Base-by-base conservation (phyloP, 2,797 vertebrate genomes). In the Pteropus rufus region DNA sequence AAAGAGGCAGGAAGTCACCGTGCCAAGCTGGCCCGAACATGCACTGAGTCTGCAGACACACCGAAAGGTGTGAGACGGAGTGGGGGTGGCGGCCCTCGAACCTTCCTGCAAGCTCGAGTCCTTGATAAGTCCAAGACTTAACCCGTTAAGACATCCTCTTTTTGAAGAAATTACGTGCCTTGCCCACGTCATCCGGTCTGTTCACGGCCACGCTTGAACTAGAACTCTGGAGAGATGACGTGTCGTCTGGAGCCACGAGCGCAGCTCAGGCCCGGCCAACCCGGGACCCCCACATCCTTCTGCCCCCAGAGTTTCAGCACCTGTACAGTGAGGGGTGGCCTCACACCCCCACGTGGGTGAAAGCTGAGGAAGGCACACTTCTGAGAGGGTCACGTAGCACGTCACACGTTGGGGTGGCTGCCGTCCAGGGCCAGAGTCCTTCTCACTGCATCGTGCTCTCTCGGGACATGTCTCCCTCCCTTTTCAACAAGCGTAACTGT, bases 331-430 rank as follows among this genome's bases (percentile, higher is more conserved):
- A 26, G 19, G 36, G 70, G 14, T 12, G 2, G 29, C 10, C 14
- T 21, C 5, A 23, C 8, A 4, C 18, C 75, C 31, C 36, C 0
- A 5, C 3, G 0, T 0, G 2, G 6, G 3, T 1, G 41, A 60
- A 7, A 5, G 54, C 49, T 8, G 2, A 44, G 26, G 75, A 31
- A 65, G 29, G 15, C 1, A 0, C 0, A 0, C 2, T 5, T 44
- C 52, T 5, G 52, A 34, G 14, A 1, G 2, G 1, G 11, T 14
- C 16, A 10, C 2, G 2, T 9, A 29, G 24, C 7, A 0, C 16
- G 56, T 1, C 0, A 15, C 1, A 0, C 1, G 0, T 4, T 7
- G 0, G 3, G 3, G 1, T 0, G 18, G 92, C 64, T 0, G 0
- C 49, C 10, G 2, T 21, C 34, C 39, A 5, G 4, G 39, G 6